These are phyloP conservation scores for Amphipyra berbera DNA, from an alignment of 2,888 invertebrate species.

Conservation along the genomic window DNA sequence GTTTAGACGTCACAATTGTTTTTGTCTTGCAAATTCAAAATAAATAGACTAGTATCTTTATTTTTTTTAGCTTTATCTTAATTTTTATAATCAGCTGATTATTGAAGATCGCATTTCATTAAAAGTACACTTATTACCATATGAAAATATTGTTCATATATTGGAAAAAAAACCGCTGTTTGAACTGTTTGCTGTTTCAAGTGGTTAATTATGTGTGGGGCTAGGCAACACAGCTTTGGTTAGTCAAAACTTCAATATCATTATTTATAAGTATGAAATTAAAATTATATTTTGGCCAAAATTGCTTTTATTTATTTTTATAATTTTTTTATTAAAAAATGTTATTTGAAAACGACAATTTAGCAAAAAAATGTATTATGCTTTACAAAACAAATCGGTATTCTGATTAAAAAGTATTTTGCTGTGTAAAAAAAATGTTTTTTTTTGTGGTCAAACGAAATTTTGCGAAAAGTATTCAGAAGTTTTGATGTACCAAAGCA, in stretches of 20 bases:
- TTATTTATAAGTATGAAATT: neutral
- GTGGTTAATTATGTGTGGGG: slow-evolving; percentile 27
- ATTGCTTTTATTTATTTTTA: no score
- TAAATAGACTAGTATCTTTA: no score
- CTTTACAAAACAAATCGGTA: no score
- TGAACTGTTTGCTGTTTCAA: neutral
- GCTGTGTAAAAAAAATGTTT: no score
- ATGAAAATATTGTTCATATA: neutral
- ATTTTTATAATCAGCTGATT: neutral
- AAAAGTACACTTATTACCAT: neutral
- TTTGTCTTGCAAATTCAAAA: no score
- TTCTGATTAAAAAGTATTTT: no score
- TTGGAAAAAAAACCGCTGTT: no score
- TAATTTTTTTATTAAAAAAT: no score
- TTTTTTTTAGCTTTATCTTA: no score
- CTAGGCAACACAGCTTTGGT: slow-evolving; percentile 26
- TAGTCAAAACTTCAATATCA: slow-evolving; percentile 30
- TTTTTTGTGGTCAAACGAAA: neutral
- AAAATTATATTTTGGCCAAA: neutral
- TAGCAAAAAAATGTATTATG: no score
- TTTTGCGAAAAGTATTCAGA: neutral
- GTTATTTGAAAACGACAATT: no score
- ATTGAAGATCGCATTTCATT: neutral
- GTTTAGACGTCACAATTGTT: no score
- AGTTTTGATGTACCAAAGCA: slow-evolving; percentile 46